These are phyloP conservation scores for Aricia agestis DNA, from an alignment of 1,140 invertebrate species.

Conservation along the genomic window DNA sequence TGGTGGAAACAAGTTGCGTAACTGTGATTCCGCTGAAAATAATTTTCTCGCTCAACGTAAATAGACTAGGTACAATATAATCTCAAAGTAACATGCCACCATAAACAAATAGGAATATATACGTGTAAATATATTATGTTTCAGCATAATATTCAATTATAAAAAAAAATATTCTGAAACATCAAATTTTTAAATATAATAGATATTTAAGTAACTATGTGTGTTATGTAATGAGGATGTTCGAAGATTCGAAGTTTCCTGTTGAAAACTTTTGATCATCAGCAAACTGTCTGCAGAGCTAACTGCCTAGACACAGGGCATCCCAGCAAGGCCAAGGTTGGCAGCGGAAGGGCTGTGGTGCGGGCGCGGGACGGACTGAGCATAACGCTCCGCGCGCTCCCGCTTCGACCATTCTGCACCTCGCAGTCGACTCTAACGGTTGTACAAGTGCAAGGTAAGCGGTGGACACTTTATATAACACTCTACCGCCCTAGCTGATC, in stretches of 20 bases:
- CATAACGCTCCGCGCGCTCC: slow-evolving; percentile 67
- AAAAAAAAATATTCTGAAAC: no score
- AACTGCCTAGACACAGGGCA: slow-evolving; percentile 46
- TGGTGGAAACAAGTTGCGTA: neutral
- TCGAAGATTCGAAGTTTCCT: neutral
- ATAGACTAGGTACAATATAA: neutral
- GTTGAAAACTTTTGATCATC: slow-evolving; percentile 10
- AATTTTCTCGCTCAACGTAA: neutral
- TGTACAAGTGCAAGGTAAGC: slow-evolving; percentile 72
- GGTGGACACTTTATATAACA: slow-evolving; percentile 50
- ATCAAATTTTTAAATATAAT: no score
- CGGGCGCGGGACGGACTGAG: slow-evolving; percentile 56
- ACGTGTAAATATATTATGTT: no score
- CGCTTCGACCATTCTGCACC: slow-evolving; percentile 71
- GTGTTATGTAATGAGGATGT: neutral
- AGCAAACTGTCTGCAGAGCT: slow-evolving; percentile 34
- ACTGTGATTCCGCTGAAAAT: neutral
- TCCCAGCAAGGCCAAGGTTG: slow-evolving; percentile 69
- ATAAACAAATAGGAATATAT: no score
- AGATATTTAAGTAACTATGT: no score
- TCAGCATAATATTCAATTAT: no score
- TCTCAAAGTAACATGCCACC: no score
- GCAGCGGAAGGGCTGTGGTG: slow-evolving; percentile 55
- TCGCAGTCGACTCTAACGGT: slow-evolving; percentile 73
- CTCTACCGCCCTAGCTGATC: slow-evolving; percentile 38